These are phyloP conservation scores for Troides oblongomaculatus DNA, from an alignment of 2,888 invertebrate genomes.

Conservation along the genomic window DNA sequence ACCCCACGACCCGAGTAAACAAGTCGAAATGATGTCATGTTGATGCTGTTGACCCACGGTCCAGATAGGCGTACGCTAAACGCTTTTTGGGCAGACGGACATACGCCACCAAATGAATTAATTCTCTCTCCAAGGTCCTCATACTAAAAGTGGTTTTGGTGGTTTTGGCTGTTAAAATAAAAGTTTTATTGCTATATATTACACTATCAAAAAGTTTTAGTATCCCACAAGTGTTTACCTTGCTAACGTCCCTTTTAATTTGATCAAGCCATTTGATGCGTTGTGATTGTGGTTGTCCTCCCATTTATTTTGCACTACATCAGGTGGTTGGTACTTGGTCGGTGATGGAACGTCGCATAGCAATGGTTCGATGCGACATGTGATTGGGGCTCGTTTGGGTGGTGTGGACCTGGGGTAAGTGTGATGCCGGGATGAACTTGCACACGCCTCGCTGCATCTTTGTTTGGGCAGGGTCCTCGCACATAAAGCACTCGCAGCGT, in stretches of 20 bases:
- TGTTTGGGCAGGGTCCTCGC: conserved; percentile 73
- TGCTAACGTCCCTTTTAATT: conserved; percentile 64
- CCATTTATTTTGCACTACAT: conserved; percentile 46
- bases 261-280: conserved; percentile 53
- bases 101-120: conserved; percentile 25
- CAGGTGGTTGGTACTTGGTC: conserved; percentile 46
- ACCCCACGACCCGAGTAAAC: conserved; percentile 64
- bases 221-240: conserved; percentile 51
- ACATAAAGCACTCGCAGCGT: conserved; percentile 72
- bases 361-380: conserved; percentile 65
- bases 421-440: conserved; percentile 61
- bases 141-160: conserved; percentile 13
- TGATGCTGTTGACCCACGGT: conserved; percentile 67
- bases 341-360: conserved; percentile 48
- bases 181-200: not conserved
- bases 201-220: not conserved
- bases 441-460: conserved; percentile 59
- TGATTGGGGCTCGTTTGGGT: conserved; percentile 61
- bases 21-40: conserved; percentile 70
- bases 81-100: conserved; percentile 39
- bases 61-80: conserved; percentile 38
- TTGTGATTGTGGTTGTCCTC: conserved; percentile 39
- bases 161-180: not conserved
- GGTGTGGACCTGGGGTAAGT: conserved; percentile 68
- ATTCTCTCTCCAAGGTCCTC: conserved; percentile 19